Evolutionary conservation across 2,113 vertebrate species (phyloP).

Genomic region (Gymnobelideus leadbeateri): DNA sequence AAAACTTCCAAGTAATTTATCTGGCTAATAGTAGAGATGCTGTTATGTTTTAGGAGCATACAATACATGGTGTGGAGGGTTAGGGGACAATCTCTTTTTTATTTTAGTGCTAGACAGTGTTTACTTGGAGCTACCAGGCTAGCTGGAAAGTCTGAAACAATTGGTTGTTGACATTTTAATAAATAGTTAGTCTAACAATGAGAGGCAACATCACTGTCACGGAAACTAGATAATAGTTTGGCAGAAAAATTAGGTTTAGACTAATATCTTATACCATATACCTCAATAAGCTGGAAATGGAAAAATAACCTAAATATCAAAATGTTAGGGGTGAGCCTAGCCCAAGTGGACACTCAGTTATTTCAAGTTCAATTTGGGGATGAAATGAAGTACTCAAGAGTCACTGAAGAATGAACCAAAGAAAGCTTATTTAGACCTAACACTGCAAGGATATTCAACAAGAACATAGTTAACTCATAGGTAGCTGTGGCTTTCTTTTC

Average conservation of each 20-base stretch:
- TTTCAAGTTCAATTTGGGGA: not conserved
- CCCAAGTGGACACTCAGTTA: not conserved
- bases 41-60: not conserved
- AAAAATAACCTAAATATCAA: not conserved
- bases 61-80: not conserved
- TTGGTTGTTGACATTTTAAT: not conserved
- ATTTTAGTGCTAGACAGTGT: not conserved
- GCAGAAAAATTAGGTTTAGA: not conserved
- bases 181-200: constrained; percentile 31
- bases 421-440: not conserved
- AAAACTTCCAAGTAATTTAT: constrained; percentile 31
- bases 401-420: not conserved
- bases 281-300: not conserved
- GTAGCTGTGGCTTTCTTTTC: not conserved
- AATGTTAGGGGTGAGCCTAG: not conserved
- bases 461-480: not conserved
- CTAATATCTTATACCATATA: not conserved
- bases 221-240: not conserved
- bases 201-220: not conserved
- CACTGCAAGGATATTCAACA: not conserved
- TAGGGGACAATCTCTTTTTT: not conserved
- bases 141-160: constrained; percentile 33
- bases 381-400: not conserved
- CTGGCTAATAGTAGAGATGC: constrained; percentile 1
- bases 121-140: not conserved